A percentile compares a stretch with the other conserved stretches of the same genome.
These are phyloP conservation scores for Calcarius lapponicus DNA, from an alignment of 2,797 vertebrate species.

Conservation along the genomic window DNA sequence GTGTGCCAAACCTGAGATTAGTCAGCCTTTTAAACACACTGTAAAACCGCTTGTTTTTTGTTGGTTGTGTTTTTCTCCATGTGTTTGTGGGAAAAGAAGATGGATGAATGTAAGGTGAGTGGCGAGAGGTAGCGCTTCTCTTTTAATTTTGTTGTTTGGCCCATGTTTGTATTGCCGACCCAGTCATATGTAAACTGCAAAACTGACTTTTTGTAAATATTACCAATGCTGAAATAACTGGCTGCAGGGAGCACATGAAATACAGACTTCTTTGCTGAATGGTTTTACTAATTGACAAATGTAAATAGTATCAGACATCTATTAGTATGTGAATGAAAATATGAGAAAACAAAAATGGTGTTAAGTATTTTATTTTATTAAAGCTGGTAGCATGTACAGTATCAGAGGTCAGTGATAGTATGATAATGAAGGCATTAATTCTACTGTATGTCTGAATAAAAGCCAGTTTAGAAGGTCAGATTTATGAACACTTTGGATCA, in stretches of 20 bases:
- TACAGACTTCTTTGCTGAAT: background rate
- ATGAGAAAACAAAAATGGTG: background rate
- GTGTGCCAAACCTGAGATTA: slow-evolving; percentile 22
- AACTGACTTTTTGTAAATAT: rapidly evolving
- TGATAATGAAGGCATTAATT: background rate
- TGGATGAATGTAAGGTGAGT: slow-evolving; percentile 13
- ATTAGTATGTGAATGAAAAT: background rate
- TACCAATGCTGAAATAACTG: background rate
- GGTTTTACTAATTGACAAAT: background rate
- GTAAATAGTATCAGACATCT: background rate
- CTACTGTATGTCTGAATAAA: background rate
- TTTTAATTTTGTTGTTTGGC: background rate
- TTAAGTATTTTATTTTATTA: background rate
- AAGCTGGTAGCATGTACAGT: background rate
- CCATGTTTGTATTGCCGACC: background rate
- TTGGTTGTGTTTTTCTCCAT: background rate
- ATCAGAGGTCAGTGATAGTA: background rate
- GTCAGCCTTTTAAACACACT: background rate
- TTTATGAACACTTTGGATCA: background rate
- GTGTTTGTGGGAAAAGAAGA: background rate
- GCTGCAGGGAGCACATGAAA: background rate
- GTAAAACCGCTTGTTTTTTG: background rate
- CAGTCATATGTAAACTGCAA: background rate
- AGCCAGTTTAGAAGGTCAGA: background rate
- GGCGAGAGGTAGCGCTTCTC: background rate